Base-by-base conservation (phyloP, 2,888 invertebrate species). In the Pogonocherus hispidulus region DNA sequence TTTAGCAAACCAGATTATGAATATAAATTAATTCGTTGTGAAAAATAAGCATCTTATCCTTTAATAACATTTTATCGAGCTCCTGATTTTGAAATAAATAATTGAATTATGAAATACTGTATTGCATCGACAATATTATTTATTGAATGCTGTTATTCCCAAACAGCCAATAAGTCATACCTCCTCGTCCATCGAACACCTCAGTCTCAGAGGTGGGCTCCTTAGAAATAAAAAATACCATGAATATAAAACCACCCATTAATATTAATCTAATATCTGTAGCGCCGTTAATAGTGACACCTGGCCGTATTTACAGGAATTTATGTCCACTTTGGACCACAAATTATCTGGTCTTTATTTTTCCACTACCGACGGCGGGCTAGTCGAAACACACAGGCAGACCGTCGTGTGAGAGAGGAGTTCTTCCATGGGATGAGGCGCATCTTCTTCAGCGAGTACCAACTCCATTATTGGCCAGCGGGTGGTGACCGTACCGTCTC, bases 391-490 rank as follows among this genome's bases (percentile, higher is more conserved):
- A n/a, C 35, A 35, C 19, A 51, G 20, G 37, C 37, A 11, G 49
- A n/a, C 18, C 32, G 35, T 9, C 18, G 47, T n/a, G 11, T 11
- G 47, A 41, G 37, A 55, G 19, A 20, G 19, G 41, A 41, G 35
- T n/a, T n/a, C n/a, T n/a, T 5, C 68, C 62, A 70, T 70, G 67
- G 64, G 66, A 64, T 63, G 11, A 56, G 23, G 14, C 62, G 67
- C 60, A 67, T n/a, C n/a, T n/a, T 66, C 49, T 70, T 69, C 70
- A 75, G 68, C 73, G 69, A 71, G 72, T 76, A 77, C 74, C 69
- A 73, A 74, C 77, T 80, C 80, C 78, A 82, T 81, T 81, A 79
- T 77, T 70, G 67, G 78, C 35, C 80, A 71, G 78, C 80, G 77
- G 80, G 81, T 73, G 80, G 82, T 78, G 75, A 75, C 73, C 77